Conservation (phyloP, 2,113 vertebrate genomes). For the Copsychus sechellarum region DNA sequence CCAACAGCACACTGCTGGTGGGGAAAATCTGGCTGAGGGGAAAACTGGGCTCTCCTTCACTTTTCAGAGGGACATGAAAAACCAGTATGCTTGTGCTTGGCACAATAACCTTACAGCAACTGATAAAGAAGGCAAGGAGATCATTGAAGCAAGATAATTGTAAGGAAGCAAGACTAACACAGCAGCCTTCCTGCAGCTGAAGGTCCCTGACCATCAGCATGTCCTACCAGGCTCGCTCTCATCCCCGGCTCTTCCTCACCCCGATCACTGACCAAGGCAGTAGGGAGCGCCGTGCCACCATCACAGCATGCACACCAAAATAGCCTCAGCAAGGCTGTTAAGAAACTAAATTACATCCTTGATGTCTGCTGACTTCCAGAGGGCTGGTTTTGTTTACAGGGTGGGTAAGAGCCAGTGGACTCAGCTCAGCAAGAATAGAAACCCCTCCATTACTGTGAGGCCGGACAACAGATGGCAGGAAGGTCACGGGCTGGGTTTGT, state of each 20-base stretch:
- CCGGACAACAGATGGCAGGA: slow-evolving; percentile 42
- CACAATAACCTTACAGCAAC: not conserved
- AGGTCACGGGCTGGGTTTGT: slow-evolving; percentile 51
- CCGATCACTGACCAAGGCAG: not conserved
- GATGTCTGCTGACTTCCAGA: slow-evolving; percentile 69
- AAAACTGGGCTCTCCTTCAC: fast-evolving
- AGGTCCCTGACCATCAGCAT: not conserved
- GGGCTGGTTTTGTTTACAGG: slow-evolving; percentile 72
- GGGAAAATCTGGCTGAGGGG: not conserved
- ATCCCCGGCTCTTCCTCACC: fast-evolving
- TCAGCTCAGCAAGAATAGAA: slow-evolving; percentile 71
- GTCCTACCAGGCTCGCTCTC: not conserved
- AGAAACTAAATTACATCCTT: slow-evolving; percentile 77
- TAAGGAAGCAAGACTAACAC: not conserved
- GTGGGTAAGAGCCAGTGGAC: slow-evolving; percentile 65
- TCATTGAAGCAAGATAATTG: fast-evolving
- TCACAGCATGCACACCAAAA: not conserved
- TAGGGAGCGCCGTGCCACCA: not conserved
- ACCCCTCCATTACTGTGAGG: slow-evolving; percentile 66
- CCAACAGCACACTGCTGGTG: not conserved
- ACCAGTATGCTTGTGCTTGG: not conserved
- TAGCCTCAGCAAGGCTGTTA: slow-evolving; percentile 66
- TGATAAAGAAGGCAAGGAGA: not conserved
- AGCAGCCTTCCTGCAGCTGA: not conserved
- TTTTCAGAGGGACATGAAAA: not conserved